Evolutionary conservation across 1,140 invertebrate genomes (phyloP).

Genomic region (Orchesella cincta): DNA sequence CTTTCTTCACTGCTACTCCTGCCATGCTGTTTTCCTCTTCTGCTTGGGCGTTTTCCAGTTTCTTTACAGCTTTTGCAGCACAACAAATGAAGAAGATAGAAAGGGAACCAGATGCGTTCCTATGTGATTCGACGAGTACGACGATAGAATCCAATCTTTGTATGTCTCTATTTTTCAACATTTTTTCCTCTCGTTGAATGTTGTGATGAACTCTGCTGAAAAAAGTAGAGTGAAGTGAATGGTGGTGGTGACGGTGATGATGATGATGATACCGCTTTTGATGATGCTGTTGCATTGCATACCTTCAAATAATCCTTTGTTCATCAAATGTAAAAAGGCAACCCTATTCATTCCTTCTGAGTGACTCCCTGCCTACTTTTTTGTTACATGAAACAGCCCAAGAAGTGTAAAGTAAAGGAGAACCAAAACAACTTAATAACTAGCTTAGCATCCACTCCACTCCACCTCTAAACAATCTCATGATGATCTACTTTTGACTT

Average conservation of each 20-base stretch:
- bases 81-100: not conserved
- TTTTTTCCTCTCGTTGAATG: not conserved
- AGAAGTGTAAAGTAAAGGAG: no score
- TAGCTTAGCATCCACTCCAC: no score
- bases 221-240: not conserved
- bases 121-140: no score
- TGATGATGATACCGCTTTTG: not conserved
- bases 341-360: no score
- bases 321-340: no score
- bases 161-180: not conserved
- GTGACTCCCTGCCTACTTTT: no score
- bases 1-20: not conserved
- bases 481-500: no score
- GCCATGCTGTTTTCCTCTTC: not conserved
- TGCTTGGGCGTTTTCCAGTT: constrained; percentile 12
- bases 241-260: not conserved
- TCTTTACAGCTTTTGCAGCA: not conserved
- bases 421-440: no score
- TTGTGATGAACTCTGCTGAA: not conserved
- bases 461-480: no score
- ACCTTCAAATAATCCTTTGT: not conserved
- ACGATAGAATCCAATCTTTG: not conserved
- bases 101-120: not conserved
- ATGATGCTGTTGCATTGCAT: not conserved
- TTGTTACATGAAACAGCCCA: no score